Evolutionary conservation across 2,797 vertebrate genomes (phyloP), one percentile per base, ranked within the genome.

Genomic region (Limnodromus scolopaceus): DNA sequence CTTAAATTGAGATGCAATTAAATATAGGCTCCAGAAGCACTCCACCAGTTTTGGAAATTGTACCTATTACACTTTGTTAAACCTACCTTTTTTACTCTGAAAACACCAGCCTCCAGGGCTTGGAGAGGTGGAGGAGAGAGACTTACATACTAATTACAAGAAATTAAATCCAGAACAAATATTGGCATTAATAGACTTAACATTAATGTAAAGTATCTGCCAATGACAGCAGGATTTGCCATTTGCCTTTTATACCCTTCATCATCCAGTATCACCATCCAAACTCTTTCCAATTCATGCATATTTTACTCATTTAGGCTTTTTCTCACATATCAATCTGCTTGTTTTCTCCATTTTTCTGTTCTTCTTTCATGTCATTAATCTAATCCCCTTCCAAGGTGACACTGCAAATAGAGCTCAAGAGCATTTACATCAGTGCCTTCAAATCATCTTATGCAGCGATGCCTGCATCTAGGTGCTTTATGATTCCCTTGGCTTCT

Each of bases 331-430:
- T 60, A 91, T 92, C 23, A 11, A 0, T 92, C 78, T 87, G 22
- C 22, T 84, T 13, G 57, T 60, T 86, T 55, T 61, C 53, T 80
- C 41, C 17, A 46, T 66, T 88, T 93, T 87, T 78, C 54, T 80
- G 34, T 43, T 94, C 55, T 89, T 91, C 45, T 95, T 96, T 93
- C 71, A 94, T 95, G 89, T 57, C 45, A 49, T 69, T 95, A 96
- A 80, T 95, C 88, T 87, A 96, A 95, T 94, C 69, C 82, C 61
- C 11, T 84, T 95, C 86, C 94, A 95, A 96, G 91, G 93, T 94
- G 92, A 95, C 93, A 80, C 87, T 11, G 41, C 51, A 96, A 94
- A 92, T 51, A 43, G 86, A 92, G 49, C 65, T 69, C 53, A 48
- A 71, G 39, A 61, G 49, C 45, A 69, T 93, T 92, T 76, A 60